Evolutionary conservation across 2,888 invertebrate genomes (phyloP), one percentile per base, ranked within the genome.

Genomic region (Bruchidius siliquastri): DNA sequence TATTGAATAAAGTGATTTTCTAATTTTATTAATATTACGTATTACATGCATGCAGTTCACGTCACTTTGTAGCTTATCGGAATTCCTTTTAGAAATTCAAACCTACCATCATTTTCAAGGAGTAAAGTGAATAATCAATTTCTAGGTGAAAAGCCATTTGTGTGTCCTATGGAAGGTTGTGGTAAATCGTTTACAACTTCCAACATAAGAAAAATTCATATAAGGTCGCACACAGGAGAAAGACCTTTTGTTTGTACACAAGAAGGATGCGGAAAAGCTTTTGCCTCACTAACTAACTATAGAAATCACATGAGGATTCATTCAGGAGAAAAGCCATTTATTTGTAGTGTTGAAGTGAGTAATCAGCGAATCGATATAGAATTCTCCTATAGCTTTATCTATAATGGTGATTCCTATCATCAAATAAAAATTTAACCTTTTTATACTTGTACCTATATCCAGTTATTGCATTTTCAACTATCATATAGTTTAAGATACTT

Each of bases 221-320:
- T 91, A 67, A 85, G 92, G 69, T 91, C 91, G 0, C 92, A 92
- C 82, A 92, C 92, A 0, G 92, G 92, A 0, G 91, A 92, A 84
- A 85, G 91, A 21, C 92, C 92, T 0, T 92, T 91, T 81, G 87
- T 88, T 32, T 92, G 92, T 80, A 86, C 87, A 8, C 87, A 90
- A 77, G 87, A 87, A 10, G 87, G 87, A 74, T 92, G 92, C 83
- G 89, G 88, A 0, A 89, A 91, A 83, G 89, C 90, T 0, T 92
- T 92, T 85, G 90, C 92, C 1, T 91, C 91, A 67, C 90, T 91
- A 10, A 92, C 92, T 6, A 92, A 92, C 83, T 91, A 90, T 80
- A 91, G 91, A 82, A 92, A 92, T 83, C 92, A 92, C 81, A 87
- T 91, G 78, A 85, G 92, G 74, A 92, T 92, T 80, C 92, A 92